Evolutionary conservation across 2,797 vertebrate species (phyloP).

Genomic region (Epinephelus awoara): DNA sequence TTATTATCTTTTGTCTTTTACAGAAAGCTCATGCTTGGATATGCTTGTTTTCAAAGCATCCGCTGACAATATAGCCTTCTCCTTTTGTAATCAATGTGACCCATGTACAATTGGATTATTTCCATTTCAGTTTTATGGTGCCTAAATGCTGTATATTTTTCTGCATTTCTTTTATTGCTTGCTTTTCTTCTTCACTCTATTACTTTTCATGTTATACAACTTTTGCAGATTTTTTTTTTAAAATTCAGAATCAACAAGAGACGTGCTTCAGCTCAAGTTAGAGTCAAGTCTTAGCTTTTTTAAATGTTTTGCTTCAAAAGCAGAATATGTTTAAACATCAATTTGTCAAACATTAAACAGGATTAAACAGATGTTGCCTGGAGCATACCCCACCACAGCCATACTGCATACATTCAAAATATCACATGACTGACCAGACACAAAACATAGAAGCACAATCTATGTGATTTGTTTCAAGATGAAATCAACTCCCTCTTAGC

Average conservation of each 20-base stretch:
- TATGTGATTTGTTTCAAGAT: constrained; percentile 63
- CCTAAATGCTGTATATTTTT: constrained; percentile 89
- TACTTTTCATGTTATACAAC: constrained; percentile 65
- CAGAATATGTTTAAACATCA: constrained; percentile 66
- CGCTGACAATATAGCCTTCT: constrained; percentile 62
- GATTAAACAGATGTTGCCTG: constrained; percentile 60
- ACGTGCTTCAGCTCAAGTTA: constrained; percentile 54
- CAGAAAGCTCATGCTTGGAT: constrained; percentile 51
- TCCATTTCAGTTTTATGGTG: constrained; percentile 90
- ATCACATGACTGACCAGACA: constrained; percentile 45
- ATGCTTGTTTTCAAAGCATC: constrained; percentile 61
- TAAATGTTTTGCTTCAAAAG: constrained; percentile 71
- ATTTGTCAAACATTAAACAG: constrained; percentile 64
- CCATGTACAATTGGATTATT: constrained; percentile 83
- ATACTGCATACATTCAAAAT: constrained; percentile 47
- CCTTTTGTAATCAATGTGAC: constrained; percentile 87
- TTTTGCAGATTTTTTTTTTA: constrained; percentile 60
- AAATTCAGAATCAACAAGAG: constrained; percentile 68
- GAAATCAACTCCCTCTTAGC: constrained; percentile 48
- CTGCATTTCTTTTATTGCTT: constrained; percentile 57
- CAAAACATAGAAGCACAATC: constrained; percentile 80
- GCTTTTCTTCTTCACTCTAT: constrained; percentile 50
- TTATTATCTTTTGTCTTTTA: constrained; percentile 48
- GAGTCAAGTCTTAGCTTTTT: constrained; percentile 75
- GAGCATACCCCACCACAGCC: constrained; percentile 65